Evolutionary conservation across 2,797 vertebrate genomes (phyloP), one percentile per base, ranked within the genome.

Genomic region (Pterois miles): DNA sequence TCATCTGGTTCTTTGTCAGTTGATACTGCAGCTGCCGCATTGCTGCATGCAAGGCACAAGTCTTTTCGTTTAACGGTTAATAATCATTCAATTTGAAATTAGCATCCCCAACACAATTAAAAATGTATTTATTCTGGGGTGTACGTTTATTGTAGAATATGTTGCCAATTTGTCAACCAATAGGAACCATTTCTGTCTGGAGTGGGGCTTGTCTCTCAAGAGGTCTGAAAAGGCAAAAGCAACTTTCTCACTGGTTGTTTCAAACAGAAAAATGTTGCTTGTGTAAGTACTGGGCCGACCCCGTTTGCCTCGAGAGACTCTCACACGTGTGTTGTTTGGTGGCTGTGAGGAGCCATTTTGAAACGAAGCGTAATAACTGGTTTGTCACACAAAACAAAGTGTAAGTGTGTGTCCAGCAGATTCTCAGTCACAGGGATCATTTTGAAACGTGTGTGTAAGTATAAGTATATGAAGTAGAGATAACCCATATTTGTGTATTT

Each of bases 331-430:
- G 62, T 38, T 71, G 38, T 59, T 65, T 56, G 23, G 58, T 53
- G 53, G 50, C 33, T 60, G 6, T 18, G 14, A 53, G 14, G 53
- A 18, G 11, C 13, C 40, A 25, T 58, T 50, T 71, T 57, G 8
- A 73, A 66, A 34, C 13, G 18, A 62, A 63, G 20, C 38, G 72
- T 65, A 67, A 65, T 43, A 60, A 48, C 34, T 64, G 64, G 14
- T 64, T 59, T 25, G 33, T 38, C 20, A 65, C 52, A 54, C 23
- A 36, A 69, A 71, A 68, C 63, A 58, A 27, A 10, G n/a, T 54
- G 22, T 14, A 29, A 9, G 69, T 48, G 29, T n/a, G 7, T 27
- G 13, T 46, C 31, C 14, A 52, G 38, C 38, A 59, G 56, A 22
- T 33, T 29, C 6, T 40, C 33, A 68, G 5, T 57, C 43, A 43